Base-by-base conservation (phyloP, 2,797 vertebrate genomes). In the Pangasius krempfi region DNA sequence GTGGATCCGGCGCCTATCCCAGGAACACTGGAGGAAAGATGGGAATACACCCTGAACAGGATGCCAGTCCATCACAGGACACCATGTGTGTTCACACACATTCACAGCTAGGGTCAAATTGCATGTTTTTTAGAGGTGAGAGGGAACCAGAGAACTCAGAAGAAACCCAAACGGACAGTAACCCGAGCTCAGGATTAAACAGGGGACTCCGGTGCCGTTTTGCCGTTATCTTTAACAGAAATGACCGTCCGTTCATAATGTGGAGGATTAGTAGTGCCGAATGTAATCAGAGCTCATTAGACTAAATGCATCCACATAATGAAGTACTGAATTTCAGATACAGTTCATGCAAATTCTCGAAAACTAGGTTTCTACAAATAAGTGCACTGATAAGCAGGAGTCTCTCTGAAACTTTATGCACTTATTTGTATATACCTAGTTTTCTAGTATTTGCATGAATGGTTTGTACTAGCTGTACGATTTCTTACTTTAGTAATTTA, bases 231-330 rank as follows among this genome's bases (percentile, higher is more conserved):
- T 78, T 87, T 82, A 81, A n/a, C 18, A 7, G 20, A 30, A n/a
- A 16, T 25, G 56, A 30, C 2, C 37, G 22, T 73, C 14, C 33
- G 5, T 73, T 25, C 9, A 4, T 40, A 73, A 73, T 73, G 37
- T 72, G 33, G 9, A 22, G 37, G 18, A 72, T 72, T 72, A 73
- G 22, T 47, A 75, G 22, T 50, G 40, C 40, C 0, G 10, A 66
- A 78, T 44, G 30, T 87, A 72, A 81, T 72, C 64, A 58, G n/a
- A 82, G 50, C 68, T 73, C 20, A 52, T 88, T 84, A 56, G 13
- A 50, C 33, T 83, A 33, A 58, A 56, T 5, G 16, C 62, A 81
- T 70, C 62, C 8, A 47, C 47, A 72, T 50, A 30, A 66, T 33
- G 18, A n/a, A 76, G 12, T 80, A 68, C 30, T 80, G 25, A 76